Evolutionary conservation across 2,888 invertebrate species (phyloP), one percentile per base, ranked within the genome.

Genomic region (Aphodius granarius): DNA sequence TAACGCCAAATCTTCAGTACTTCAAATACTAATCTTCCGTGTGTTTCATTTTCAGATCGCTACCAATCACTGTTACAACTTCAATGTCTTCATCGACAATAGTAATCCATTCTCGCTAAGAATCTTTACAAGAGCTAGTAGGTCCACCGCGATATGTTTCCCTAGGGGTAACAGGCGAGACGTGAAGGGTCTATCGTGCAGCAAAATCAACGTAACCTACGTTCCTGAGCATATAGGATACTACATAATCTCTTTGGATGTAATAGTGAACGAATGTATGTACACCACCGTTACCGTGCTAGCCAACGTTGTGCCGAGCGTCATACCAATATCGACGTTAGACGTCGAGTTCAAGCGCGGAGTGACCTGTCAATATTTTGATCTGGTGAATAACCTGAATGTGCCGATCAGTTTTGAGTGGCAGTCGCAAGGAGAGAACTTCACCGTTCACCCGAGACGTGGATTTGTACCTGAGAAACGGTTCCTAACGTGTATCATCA

Each of bases 391-490:
- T 83, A 87, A 88, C 18, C 88, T 91, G 0, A 88, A 90, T 77
- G 89, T 90, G 81, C 85, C 88, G 66, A 89, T 89, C 0, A 81
- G 85, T 3, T 91, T 89, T 84, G 83, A 87, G 71, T 89, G 91
- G 81, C 85, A 89, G 43, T 86, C 91, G 71, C 89, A 89, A 0
- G 81, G 87, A 15, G 84, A 88, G 72, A 88, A 89, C 72, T 86
- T 91, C 79, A 85, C 77, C 75, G 86, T 92, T 72, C 85, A 88
- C 79, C 92, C 92, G 0, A 85, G 85, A 82, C 82, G 78, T 76
- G 92, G 91, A 21, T 85, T 80, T 0, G 88, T 92, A 74, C 85
- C 89, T 13, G 89, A 89, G 15, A 89, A 89, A 83, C 87, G 87
- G 81, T 86, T 87, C 43, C 84, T 91, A 66, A 84, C 85, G 13